Evolutionary conservation across 1,140 invertebrate species (phyloP).

Genomic region (Philopotamus ludificatus): DNA sequence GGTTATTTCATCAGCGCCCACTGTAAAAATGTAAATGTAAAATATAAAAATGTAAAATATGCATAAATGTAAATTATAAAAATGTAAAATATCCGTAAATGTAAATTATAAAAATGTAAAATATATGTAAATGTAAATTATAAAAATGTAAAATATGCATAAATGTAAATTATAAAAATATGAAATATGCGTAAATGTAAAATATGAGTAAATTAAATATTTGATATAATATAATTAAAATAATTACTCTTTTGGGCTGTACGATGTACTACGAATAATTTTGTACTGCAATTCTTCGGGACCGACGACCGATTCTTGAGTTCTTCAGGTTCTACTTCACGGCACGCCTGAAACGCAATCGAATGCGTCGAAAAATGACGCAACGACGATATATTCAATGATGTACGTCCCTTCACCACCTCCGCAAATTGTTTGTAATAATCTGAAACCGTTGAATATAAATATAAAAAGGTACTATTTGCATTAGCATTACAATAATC

Average conservation of each 20-base stretch:
- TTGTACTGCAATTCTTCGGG: constrained; percentile 50
- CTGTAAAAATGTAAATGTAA: constrained; percentile 45
- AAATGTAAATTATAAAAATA: too few species aligned
- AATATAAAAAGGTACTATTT: not conserved
- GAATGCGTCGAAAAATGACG: constrained; percentile 73
- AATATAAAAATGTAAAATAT: too few species aligned
- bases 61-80: too few species aligned
- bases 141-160: too few species aligned
- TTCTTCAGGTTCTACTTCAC: constrained; percentile 51
- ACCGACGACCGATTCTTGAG: constrained; percentile 43
- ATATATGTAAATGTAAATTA: too few species aligned
- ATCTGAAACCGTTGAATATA: constrained; percentile 23
- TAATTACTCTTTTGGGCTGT: constrained; percentile 28
- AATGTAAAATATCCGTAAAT: too few species aligned
- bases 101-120: too few species aligned
- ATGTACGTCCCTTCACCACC: constrained; percentile 45
- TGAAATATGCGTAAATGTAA: not conserved
- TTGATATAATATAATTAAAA: constrained; percentile 17
- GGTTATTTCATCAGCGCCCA: constrained; percentile 62
- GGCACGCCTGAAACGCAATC: constrained; percentile 71
- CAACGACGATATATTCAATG: constrained; percentile 62
- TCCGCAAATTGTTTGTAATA: constrained; percentile 48
- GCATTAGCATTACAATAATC: too few species aligned
- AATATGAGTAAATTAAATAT: not conserved
- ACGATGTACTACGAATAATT: constrained; percentile 49